Evolutionary conservation across 1,140 invertebrate species (phyloP).

Genomic region (Lycorma delicatula): DNA sequence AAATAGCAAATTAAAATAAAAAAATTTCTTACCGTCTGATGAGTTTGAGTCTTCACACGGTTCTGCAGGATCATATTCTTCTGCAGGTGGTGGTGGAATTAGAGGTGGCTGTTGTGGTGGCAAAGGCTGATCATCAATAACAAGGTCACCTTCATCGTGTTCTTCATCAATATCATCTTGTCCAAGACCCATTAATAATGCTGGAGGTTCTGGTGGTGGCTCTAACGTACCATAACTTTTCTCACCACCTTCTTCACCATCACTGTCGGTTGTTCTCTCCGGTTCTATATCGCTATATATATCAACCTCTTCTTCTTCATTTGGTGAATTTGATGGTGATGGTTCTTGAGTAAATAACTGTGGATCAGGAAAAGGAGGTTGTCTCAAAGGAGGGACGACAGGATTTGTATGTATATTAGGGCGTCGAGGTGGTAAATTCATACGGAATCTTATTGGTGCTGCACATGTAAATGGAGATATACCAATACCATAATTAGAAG

Average conservation of each 20-base stretch:
- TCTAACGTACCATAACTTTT: conserved; percentile 21
- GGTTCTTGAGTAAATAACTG: background rate
- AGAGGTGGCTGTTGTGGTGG: conserved; percentile 18
- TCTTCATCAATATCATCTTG: conserved; percentile 34
- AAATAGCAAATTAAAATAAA: too few relatives aligned
- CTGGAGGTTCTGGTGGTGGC: conserved; percentile 48
- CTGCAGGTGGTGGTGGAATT: conserved; percentile 15
- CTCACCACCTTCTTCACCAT: conserved; percentile 12
- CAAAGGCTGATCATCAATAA: conserved; percentile 47
- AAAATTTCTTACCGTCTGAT: too few relatives aligned
- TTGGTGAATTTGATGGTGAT: conserved; percentile 17
- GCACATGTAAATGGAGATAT: background rate
- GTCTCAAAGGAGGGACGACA: conserved; percentile 1
- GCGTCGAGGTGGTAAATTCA: conserved; percentile 6
- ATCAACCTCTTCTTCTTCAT: conserved; percentile 38
- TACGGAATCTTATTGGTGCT: conserved; percentile 15
- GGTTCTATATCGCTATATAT: conserved; percentile 49
- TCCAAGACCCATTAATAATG: conserved; percentile 37
- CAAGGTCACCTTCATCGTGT: conserved; percentile 51
- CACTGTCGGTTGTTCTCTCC: conserved; percentile 28
- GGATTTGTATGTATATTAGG: conserved; percentile 14
- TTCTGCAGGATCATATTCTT: conserved; percentile 43
- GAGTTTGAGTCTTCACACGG: background rate
- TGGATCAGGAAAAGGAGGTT: background rate
- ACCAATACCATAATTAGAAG: conserved; percentile 3